Conservation (phyloP, 2,113 vertebrate genomes). For the Pelecanus crispus region DNA sequence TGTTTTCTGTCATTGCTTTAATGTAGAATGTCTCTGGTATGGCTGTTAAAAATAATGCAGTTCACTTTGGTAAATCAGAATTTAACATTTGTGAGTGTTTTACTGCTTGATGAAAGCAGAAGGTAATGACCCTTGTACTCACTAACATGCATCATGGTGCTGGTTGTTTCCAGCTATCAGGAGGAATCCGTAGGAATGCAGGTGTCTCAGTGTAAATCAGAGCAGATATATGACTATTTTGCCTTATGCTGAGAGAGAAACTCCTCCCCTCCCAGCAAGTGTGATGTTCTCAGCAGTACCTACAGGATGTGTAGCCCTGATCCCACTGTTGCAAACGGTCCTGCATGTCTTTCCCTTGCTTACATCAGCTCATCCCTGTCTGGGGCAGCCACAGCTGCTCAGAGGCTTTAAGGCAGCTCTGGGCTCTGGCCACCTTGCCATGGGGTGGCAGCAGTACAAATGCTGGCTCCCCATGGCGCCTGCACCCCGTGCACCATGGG, state of each 20-base stretch:
- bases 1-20: neutral
- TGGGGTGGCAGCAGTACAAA: neutral
- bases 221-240: neutral
- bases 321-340: neutral
- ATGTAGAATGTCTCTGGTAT: neutral
- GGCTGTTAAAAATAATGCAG: neutral
- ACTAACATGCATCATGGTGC: neutral
- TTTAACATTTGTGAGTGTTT: neutral
- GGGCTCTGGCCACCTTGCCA: neutral
- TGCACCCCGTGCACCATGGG: neutral
- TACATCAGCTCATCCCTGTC: neutral
- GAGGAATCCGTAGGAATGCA: neutral
- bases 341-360: neutral
- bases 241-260: neutral
- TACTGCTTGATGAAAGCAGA: neutral
- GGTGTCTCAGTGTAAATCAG: neutral
- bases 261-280: fast-evolving
- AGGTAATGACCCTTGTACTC: neutral
- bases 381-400: neutral
- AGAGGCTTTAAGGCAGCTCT: neutral
- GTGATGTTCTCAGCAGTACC: neutral
- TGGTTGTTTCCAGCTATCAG: neutral
- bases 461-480: fast-evolving
- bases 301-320: neutral
- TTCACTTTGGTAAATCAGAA: neutral